A percentile compares a stretch with the other conserved stretches of the same genome.
These are phyloP conservation scores for Nymphalis urticae DNA, from an alignment of 2,888 invertebrate genomes.

Conservation along the genomic window DNA sequence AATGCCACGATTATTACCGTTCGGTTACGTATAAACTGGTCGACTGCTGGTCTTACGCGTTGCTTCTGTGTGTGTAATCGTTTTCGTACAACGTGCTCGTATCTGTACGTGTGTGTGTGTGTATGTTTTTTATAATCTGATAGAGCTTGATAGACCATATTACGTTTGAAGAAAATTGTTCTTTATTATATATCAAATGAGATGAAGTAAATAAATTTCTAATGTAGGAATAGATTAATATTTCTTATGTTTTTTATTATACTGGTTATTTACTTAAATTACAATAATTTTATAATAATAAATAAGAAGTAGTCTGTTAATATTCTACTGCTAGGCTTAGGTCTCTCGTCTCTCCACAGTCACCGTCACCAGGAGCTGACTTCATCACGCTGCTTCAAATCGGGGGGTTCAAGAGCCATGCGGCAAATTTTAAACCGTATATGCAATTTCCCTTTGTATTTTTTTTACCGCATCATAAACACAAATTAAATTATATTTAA, in stretches of 20 bases:
- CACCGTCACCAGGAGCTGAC: no score
- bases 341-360: no score
- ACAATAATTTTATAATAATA: background rate
- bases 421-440: no score
- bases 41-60: conserved; percentile 75
- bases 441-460: no score
- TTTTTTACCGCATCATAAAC: no score
- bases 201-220: conserved; percentile 5
- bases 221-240: conserved; percentile 4
- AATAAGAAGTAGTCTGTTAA: background rate
- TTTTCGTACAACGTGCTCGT: conserved; percentile 11
- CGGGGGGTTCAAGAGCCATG: no score
- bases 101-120: conserved; percentile 37
- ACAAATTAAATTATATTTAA: no score
- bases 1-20: conserved; percentile 77
- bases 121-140: conserved; percentile 41
- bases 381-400: no score
- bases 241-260: background rate
- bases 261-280: no score
- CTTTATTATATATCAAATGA: conserved; percentile 2
- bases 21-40: conserved; percentile 78
- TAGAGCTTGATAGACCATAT: conserved; percentile 33
- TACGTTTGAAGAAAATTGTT: conserved; percentile 13
- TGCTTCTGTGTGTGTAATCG: conserved; percentile 52
- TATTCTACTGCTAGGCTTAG: background rate